phyloP scores from a whole-genome alignment of 2,797 vertebrate species.

The Enteromius thamalakanensis region DNA sequence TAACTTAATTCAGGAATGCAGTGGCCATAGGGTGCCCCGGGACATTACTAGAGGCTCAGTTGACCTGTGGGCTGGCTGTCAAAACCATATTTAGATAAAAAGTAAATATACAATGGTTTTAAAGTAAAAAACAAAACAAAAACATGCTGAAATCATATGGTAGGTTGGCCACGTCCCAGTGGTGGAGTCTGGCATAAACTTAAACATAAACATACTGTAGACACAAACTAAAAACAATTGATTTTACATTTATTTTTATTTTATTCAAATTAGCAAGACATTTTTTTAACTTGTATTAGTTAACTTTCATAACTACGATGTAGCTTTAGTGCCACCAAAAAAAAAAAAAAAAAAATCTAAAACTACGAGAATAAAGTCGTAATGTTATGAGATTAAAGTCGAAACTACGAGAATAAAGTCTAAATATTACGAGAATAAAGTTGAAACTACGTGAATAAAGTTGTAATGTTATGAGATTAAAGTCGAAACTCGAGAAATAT shows the following conservation, averaged over 20 bases:
- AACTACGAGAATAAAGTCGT: too few species aligned
- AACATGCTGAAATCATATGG: neutral
- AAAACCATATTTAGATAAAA: conserved; percentile 11
- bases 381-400: too few species aligned
- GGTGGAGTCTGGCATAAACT: neutral
- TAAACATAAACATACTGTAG: neutral
- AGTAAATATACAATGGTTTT: conserved; percentile 13
- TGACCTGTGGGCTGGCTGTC: neutral
- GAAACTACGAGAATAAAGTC: too few species aligned
- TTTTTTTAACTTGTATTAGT: neutral
- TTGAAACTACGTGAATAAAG: too few species aligned
- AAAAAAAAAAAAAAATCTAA: too few species aligned
- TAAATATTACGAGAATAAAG: too few species aligned
- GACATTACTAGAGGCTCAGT: neutral
- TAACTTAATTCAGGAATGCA: neutral
- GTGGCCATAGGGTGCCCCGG: neutral
- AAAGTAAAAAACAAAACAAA: conserved; percentile 1
- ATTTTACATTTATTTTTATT: neutral
- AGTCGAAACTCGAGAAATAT: too few species aligned
- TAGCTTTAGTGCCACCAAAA: too few species aligned
- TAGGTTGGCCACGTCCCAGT: neutral
- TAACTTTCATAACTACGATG: neutral
- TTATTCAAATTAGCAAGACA: neutral
- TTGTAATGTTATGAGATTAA: too few species aligned
- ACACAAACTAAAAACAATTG: neutral